phyloP scores from a whole-genome alignment of 2,113 vertebrate species.

The Perca fluviatilis region DNA sequence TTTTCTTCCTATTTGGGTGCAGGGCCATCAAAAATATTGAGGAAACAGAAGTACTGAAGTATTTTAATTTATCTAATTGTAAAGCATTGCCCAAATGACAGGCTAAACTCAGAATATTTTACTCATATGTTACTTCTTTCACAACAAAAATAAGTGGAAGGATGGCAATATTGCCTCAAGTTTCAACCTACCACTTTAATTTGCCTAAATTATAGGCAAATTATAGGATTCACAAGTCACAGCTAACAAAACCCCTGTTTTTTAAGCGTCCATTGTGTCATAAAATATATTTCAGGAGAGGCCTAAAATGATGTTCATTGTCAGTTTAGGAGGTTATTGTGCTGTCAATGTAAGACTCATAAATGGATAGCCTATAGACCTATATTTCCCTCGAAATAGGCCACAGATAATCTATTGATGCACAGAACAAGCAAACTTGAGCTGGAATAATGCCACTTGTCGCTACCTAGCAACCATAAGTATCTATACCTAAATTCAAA shows the following conservation, averaged over 20 bases:
- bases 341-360: neutral
- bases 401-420: constrained; percentile 28
- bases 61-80: neutral
- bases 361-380: neutral
- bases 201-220: too few species aligned
- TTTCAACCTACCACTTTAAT: too few species aligned
- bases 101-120: neutral
- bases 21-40: neutral
- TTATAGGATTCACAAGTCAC: neutral
- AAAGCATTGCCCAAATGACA: neutral
- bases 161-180: neutral
- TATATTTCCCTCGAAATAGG: constrained; percentile 38
- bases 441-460: constrained; percentile 21
- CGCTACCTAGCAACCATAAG: constrained; percentile 35
- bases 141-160: neutral
- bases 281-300: neutral
- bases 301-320: neutral
- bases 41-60: neutral
- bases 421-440: constrained; percentile 43
- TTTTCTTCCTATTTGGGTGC: neutral
- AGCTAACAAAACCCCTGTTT: too few species aligned
- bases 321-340: neutral
- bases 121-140: neutral
- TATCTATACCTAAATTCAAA: constrained; percentile 42
- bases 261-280: neutral